phyloP scores from a whole-genome alignment of 2,797 vertebrate species.

The Tangara arthus region DNA sequence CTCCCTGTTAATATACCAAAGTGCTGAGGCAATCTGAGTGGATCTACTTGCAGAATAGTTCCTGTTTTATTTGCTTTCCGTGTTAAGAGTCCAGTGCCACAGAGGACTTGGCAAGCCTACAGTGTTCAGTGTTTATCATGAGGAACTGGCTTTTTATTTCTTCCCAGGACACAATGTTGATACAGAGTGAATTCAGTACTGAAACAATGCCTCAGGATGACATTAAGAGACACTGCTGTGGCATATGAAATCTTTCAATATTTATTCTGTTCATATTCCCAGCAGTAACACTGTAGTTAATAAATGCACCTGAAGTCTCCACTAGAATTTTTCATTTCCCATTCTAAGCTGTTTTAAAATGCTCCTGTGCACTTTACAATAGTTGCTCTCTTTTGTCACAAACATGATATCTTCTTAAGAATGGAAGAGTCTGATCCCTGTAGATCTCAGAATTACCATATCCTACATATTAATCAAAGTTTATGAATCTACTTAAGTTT shows the following conservation, averaged over 20 bases:
- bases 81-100: background rate
- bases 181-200: background rate
- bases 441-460: background rate
- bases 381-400: background rate
- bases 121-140: background rate
- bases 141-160: slow-evolving; percentile 17
- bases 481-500: background rate
- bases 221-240: background rate
- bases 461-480: background rate
- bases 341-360: slow-evolving; percentile 15
- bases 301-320: slow-evolving; percentile 52
- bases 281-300: slow-evolving; percentile 25
- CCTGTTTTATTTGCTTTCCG: slow-evolving; percentile 12
- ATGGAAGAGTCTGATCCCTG: background rate
- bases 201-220: slow-evolving; percentile 22
- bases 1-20: background rate
- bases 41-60: slow-evolving; percentile 14
- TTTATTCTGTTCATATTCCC: slow-evolving; percentile 48
- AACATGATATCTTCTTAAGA: background rate
- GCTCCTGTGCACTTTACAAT: background rate
- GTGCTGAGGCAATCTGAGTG: slow-evolving; percentile 4
- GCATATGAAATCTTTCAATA: slow-evolving; percentile 22
- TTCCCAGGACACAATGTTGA: background rate
- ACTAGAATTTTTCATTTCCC: slow-evolving; percentile 29
- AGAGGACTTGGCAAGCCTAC: background rate